These are phyloP conservation scores for Globia sparganii DNA, from an alignment of 2,888 invertebrate genomes.

Conservation along the genomic window DNA sequence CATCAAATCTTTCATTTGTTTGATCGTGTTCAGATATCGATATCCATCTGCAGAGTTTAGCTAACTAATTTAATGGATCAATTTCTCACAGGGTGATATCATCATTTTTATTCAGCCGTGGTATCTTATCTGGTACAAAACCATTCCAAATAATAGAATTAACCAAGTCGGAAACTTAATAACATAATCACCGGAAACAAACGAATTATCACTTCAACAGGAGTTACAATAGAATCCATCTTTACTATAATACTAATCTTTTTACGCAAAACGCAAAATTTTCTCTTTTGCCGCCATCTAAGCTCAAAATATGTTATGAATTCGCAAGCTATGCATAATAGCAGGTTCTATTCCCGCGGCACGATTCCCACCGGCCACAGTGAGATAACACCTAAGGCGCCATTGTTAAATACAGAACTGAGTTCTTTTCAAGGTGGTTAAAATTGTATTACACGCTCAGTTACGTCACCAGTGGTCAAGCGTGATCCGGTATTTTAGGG, in stretches of 20 bases:
- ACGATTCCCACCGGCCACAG: conserved; percentile 64
- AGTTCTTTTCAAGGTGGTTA: conserved; percentile 65
- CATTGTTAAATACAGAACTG: conserved; percentile 60
- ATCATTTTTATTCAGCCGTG: not conserved
- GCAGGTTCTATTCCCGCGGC: conserved; percentile 69
- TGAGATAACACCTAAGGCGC: conserved; percentile 66
- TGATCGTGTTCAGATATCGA: no score
- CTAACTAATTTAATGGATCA: no score
- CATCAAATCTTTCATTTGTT: no score
- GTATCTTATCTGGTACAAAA: not conserved
- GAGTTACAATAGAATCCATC: not conserved
- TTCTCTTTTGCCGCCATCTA: conserved; percentile 28
- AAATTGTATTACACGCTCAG: conserved; percentile 48
- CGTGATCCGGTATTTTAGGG: conserved; percentile 2
- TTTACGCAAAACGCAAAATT: conserved; percentile 23
- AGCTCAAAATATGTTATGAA: conserved; percentile 58
- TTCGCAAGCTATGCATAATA: conserved; percentile 55
- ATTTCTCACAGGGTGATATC: not conserved
- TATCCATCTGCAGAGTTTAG: no score
- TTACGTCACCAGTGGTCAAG: conserved; percentile 53
- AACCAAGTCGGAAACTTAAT: not conserved
- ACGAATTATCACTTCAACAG: not conserved
- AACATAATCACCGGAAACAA: conserved; percentile 28
- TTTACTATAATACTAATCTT: conserved; percentile 14
- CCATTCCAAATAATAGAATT: not conserved